Evolutionary conservation across 2,113 vertebrate genomes (phyloP).

Genomic region (Nesospiza acunhae): DNA sequence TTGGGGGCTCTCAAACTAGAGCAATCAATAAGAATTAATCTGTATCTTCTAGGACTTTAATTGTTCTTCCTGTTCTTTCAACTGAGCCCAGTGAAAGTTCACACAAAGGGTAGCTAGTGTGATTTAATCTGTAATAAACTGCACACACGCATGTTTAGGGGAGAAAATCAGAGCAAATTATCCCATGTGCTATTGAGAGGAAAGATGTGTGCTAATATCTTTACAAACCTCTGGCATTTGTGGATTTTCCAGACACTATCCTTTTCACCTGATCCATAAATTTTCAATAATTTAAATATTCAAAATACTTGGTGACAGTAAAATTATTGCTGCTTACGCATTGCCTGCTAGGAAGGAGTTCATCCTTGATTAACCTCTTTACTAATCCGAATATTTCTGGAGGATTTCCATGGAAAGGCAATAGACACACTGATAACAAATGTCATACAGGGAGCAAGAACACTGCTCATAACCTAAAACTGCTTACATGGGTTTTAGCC

Average conservation of each 20-base stretch:
- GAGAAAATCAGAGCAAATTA: not conserved
- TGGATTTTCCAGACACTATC: not conserved
- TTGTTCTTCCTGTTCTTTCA: not conserved
- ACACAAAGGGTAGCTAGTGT: not conserved
- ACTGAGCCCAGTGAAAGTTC: not conserved
- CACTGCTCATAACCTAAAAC: not conserved
- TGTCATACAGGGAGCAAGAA: not conserved
- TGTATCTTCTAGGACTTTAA: not conserved
- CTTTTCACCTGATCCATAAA: not conserved
- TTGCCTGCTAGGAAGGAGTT: not conserved
- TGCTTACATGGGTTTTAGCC: not conserved
- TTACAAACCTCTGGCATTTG: not conserved
- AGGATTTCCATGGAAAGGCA: not conserved
- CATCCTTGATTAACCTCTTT: not conserved
- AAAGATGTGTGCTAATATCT: not conserved
- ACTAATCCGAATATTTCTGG: not conserved
- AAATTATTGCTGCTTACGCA: not conserved
- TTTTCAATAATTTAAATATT: not conserved
- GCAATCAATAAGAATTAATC: not conserved
- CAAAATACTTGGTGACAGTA: not conserved
- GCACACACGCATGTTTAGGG: not conserved
- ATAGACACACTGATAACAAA: not conserved
- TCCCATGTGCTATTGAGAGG: not conserved
- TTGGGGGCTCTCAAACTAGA: not conserved
- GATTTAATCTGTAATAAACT: not conserved